Evolutionary conservation across 2,888 invertebrate species (phyloP), one percentile per base, ranked within the genome.

Genomic region (Sesia bembeciformis): DNA sequence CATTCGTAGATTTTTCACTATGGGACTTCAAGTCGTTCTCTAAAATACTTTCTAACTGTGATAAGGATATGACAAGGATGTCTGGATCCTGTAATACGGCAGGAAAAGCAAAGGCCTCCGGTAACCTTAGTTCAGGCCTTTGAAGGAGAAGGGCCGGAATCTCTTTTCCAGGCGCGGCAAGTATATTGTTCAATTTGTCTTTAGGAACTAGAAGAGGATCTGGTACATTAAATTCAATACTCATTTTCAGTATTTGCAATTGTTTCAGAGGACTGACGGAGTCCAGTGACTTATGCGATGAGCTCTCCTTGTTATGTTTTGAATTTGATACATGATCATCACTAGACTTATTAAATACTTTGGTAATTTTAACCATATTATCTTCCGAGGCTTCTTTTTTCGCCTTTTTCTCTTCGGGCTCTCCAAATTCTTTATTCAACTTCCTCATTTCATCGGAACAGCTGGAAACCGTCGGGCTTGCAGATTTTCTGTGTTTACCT

Each of bases 171-270:
- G 96, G 96, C 4, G 93, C 91, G 1, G 92, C 91, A 39, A 96
- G 84, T 43, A 96, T 92, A 38, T 91, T 91, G 53, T 93, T 93
- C 52, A 96, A 80, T 66, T 92, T 92, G 67, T 94, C 93, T 79
- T 94, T 94, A 53, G 96, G 96, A 59, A 96, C 93, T 58, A 96
- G 78, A 66, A 96, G 89, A 5, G 96, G 96, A 87, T 96, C 95
- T 49, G 96, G 96, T 70, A 96, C 92, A 73, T 93, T 92, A 68
- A 94, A 91, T 61, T 92, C 92, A 4, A 92, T 89, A 66, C 93
- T 93, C 52, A 90, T 88, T 58, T 94, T 90, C 39, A 96, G 84
- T 69, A 93, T 90, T 62, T 93, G 92, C 5, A 96, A 83, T 70
- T 96, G 96, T 57, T 92, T 92, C 4, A 95, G 72, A 0, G 96